These are phyloP conservation scores for Helicorthomorpha holstii DNA, from an alignment of 1,140 invertebrate species.

Conservation along the genomic window DNA sequence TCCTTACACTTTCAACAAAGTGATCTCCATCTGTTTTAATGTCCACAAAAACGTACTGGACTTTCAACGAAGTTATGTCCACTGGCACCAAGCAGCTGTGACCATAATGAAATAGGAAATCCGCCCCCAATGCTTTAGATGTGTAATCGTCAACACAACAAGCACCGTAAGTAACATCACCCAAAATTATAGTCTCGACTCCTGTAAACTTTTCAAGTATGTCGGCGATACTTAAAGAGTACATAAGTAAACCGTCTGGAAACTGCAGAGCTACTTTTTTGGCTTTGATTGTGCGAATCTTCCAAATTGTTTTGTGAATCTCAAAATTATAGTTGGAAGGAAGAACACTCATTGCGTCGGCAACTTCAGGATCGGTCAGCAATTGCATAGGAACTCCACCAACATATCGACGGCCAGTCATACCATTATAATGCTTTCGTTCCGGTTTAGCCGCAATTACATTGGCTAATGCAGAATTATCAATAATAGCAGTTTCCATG, in stretches of 20 bases:
- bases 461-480: too few relatives aligned
- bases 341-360: conserved; percentile 36
- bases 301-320: conserved; percentile 95
- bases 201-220: conserved; percentile 85
- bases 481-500: too few relatives aligned
- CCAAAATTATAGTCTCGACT: conserved; percentile 93
- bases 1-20: conserved; percentile 73
- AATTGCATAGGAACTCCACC: conserved; percentile 26
- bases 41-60: conserved; percentile 92
- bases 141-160: conserved; percentile 99
- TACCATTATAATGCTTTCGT: neutral
- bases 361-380: conserved; percentile 21
- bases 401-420: neutral
- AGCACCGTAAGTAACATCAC: conserved; percentile 96
- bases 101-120: conserved; percentile 93
- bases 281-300: conserved; percentile 59
- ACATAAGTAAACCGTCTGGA: conserved; percentile 85
- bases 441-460: neutral
- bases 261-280: conserved; percentile 89
- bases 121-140: conserved; percentile 71
- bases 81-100: conserved; percentile 96
- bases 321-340: conserved; percentile 98
- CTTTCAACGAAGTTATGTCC: conserved; percentile 77
- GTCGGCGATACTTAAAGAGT: conserved; percentile 80
- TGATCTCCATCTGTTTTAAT: conserved; percentile 74